phyloP scores from a whole-genome alignment of 2,113 vertebrate species.

The Falcunculus frontatus region DNA sequence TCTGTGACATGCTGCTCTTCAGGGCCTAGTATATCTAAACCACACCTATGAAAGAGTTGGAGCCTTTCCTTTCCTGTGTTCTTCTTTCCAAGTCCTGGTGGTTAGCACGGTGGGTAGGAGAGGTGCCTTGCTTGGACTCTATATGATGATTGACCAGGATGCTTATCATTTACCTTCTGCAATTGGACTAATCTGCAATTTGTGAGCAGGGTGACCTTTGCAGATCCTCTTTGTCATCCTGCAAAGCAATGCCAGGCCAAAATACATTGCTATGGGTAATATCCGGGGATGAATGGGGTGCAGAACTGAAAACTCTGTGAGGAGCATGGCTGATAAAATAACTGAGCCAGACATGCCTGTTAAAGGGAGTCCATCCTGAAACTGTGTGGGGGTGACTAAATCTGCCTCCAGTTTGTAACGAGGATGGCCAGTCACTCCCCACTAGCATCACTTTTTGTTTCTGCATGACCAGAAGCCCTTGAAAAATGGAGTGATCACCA shows the following conservation, averaged over 20 bases:
- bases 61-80: background rate
- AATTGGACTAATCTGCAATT: background rate
- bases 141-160: background rate
- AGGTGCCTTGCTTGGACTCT: background rate
- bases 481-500: background rate
- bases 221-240: background rate
- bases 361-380: background rate
- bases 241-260: background rate
- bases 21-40: background rate
- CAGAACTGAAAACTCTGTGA: background rate
- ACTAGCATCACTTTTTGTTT: background rate
- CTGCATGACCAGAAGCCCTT: background rate
- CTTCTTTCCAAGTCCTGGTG: background rate
- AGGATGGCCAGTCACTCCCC: background rate
- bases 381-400: background rate
- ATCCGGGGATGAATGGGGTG: background rate
- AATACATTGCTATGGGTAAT: background rate
- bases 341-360: background rate
- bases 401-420: background rate
- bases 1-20: background rate
- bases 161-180: background rate
- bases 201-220: background rate
- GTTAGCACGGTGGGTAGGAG: background rate
- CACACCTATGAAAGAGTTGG: background rate
- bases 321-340: background rate